These are phyloP conservation scores for Heliconius charithonia DNA, from an alignment of 2,888 invertebrate genomes.

Conservation along the genomic window DNA sequence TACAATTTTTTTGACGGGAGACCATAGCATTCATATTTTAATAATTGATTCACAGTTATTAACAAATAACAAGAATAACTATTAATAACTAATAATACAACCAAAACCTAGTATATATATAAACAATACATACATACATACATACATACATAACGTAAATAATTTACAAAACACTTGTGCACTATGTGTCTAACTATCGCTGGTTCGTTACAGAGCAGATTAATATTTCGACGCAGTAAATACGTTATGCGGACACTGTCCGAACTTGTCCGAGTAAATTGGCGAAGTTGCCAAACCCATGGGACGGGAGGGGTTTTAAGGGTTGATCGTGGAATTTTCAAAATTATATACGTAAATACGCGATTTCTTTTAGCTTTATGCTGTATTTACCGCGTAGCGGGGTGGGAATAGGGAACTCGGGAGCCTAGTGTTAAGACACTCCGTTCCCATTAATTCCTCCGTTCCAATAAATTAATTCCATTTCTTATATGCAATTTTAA, in stretches of 20 bases:
- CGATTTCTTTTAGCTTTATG: neutral
- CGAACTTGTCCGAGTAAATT: conserved; percentile 75
- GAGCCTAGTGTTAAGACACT: no score
- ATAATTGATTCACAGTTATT: no score
- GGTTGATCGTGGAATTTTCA: conserved; percentile 33
- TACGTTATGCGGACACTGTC: conserved; percentile 78
- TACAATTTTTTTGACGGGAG: no score
- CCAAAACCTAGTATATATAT: neutral
- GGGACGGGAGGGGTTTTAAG: conserved; percentile 54
- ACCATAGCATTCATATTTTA: no score
- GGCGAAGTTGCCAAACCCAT: conserved; percentile 75
- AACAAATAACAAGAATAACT: neutral
- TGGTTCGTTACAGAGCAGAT: conserved; percentile 75
- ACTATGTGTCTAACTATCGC: conserved; percentile 67
- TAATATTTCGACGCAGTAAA: conserved; percentile 82
- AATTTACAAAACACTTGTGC: conserved; percentile 48
- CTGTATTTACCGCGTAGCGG: no score
- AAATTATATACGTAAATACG: neutral
- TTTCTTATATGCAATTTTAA: neutral
- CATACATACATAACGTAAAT: neutral
- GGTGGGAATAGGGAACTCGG: no score
- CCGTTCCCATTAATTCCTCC: no score
- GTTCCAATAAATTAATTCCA: no score
- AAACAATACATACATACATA: neutral
- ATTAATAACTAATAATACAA: neutral